These are phyloP conservation scores for Nemurella pictetii DNA, from an alignment of 2,888 invertebrate genomes.

Conservation along the genomic window DNA sequence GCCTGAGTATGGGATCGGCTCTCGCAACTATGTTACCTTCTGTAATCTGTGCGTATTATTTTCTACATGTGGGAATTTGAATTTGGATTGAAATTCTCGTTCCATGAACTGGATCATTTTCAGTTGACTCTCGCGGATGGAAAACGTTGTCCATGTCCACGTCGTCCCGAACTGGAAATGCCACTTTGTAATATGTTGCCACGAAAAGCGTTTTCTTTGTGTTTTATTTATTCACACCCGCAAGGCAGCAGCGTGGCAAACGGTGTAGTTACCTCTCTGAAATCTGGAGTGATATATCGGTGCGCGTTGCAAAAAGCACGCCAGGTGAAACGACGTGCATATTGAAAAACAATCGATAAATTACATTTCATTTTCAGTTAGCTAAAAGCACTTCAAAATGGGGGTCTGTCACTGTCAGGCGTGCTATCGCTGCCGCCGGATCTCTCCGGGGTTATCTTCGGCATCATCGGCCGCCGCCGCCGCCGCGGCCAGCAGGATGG, in stretches of 20 bases:
- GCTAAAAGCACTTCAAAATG: slow-evolving; percentile 10
- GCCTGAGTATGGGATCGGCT: too few species aligned
- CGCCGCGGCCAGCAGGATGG: neutral
- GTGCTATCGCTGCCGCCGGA: neutral
- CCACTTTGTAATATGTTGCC: neutral
- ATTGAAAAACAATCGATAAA: slow-evolving; percentile 15
- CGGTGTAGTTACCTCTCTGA: neutral
- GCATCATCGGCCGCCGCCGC: neutral
- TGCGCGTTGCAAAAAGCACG: neutral
- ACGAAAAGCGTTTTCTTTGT: neutral
- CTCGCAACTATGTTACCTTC: too few species aligned
- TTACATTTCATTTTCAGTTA: neutral
- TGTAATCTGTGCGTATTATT: too few species aligned
- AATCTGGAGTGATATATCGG: neutral
- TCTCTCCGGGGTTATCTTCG: neutral
- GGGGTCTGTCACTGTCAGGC: neutral
- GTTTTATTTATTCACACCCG: neutral
- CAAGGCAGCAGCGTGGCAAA: neutral
- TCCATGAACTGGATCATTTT: too few species aligned
- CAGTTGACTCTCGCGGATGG: too few species aligned
- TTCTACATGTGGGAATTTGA: too few species aligned
- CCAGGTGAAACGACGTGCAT: neutral
- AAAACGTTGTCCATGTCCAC: too few species aligned
- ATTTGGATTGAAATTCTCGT: too few species aligned
- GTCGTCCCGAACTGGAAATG: too few species aligned